Evolutionary conservation across 1,140 invertebrate species (phyloP), one percentile per base, ranked within the genome.

Genomic region (Theocolax elegans): DNA sequence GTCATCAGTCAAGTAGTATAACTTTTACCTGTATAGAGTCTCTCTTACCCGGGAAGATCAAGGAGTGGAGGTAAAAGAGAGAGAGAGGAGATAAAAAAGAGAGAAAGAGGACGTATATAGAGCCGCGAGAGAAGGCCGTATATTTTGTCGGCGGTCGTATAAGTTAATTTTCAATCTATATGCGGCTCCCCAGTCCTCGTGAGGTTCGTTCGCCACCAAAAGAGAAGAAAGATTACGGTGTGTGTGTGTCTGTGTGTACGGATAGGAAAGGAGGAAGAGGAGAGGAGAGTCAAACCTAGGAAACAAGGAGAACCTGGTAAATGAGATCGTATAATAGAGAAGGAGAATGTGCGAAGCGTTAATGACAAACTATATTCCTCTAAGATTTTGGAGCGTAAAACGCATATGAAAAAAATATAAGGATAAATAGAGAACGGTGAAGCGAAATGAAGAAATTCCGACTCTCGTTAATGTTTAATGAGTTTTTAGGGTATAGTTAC

Each of bases 91-190:
- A 44, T 10, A 46, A 27, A 56, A 60, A 56, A 71, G 54, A 63
- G 27, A 46, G 31, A 15, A n/a, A 35, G 46, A 62, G 38, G 67
- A 46, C 46, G 40, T 60, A 54, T 10, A 42, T 29, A 49, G 13
- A 44, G 40, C 23, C 21, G 12, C 1, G 21, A 44, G 42, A 31
- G n/a, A 15, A 67, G 71, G 76, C 68, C 79, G 76, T 82, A 82
- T 84, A 84, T 86, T 86, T 84, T 83, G 82, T 80, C 79, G 82
- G 79, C 77, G 79, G 82, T 85, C 85, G 83, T 86, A 86, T 86
- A 85, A 85, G 84, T 86, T 86, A 86, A 86, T 85, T 86, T 86
- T 85, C 85, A 85, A 86, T 86, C 85, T 86, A 86, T 86, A 86
- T 86, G 85, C 85, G 80, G 81, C 78, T 78, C 81, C 74, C 76